These are phyloP conservation scores for Athene cunicularia DNA, from an alignment of 2,113 vertebrate species.

Conservation along the genomic window DNA sequence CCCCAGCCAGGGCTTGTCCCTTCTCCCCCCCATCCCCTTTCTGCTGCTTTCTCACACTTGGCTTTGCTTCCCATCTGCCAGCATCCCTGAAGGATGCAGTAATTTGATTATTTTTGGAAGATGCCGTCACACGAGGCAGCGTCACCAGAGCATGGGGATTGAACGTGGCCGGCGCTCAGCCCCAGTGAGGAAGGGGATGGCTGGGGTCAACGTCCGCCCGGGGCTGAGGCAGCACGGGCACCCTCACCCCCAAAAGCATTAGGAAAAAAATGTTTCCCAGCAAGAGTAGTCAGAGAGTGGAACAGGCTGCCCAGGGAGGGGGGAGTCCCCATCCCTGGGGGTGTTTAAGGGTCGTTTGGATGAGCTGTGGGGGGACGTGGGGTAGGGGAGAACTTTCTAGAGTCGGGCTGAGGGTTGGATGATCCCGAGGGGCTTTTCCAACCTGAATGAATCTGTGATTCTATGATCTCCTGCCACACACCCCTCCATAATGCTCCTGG, in stretches of 20 bases:
- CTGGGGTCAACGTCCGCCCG: fast-evolving
- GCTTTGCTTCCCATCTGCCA: neutral
- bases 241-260: neutral
- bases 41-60: neutral
- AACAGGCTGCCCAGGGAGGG: too few species aligned
- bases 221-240: neutral
- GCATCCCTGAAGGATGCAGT: neutral
- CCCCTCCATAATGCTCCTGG: neutral
- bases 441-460: too few species aligned
- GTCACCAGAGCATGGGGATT: neutral
- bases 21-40: neutral
- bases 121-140: neutral
- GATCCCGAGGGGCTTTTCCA: too few species aligned
- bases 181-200: neutral
- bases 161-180: neutral
- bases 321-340: too few species aligned
- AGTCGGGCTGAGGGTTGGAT: too few species aligned
- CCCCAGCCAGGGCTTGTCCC: neutral
- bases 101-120: slow-evolving; percentile 18
- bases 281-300: too few species aligned
- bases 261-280: too few species aligned
- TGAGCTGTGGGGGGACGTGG: too few species aligned
- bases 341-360: too few species aligned
- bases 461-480: neutral
- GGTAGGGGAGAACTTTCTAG: too few species aligned